Conservation (phyloP, 2,113 vertebrate genomes). For the Cynopterus brachyotis region DNA sequence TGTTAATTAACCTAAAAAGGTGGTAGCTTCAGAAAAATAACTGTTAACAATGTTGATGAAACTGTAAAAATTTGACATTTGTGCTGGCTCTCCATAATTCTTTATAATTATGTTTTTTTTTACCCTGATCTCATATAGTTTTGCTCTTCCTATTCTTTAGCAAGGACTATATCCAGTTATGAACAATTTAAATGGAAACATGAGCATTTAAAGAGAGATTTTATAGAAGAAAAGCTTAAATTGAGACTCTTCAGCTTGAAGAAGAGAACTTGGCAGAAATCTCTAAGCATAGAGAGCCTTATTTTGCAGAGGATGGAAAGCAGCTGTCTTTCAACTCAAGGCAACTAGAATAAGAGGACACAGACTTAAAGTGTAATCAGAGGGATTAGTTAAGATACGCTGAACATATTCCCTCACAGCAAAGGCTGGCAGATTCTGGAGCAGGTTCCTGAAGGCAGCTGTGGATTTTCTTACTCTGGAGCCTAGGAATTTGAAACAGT, state of each 20-base stretch:
- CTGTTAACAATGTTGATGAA: constrained; percentile 65
- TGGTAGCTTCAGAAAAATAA: constrained; percentile 58
- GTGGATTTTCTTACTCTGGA: constrained; percentile 38
- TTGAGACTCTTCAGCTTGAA: constrained; percentile 61
- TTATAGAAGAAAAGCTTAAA: constrained; percentile 64
- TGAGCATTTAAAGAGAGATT: constrained; percentile 51
- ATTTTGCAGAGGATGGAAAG: constrained; percentile 61
- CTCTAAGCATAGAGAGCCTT: constrained; percentile 51
- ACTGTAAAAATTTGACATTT: constrained; percentile 60
- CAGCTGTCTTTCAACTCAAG: constrained; percentile 69
- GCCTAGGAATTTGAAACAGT: constrained; percentile 39
- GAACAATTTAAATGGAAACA: constrained; percentile 36
- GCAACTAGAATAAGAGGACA: constrained; percentile 52
- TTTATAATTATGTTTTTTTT: constrained; percentile 61
- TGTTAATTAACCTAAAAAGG: constrained; percentile 69
- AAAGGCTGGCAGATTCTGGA: constrained; percentile 22
- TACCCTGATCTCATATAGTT: constrained; percentile 24
- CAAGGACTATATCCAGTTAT: constrained; percentile 24
- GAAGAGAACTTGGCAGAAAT: constrained; percentile 58
- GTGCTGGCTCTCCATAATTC: constrained; percentile 44
- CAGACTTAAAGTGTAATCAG: constrained; percentile 58
- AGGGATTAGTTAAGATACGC: constrained; percentile 56
- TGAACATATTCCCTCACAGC: constrained; percentile 25
- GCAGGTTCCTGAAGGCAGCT: constrained; percentile 50
- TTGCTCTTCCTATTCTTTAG: constrained; percentile 50